Base-by-base conservation (phyloP, 2,888 invertebrate genomes). In the Papilio elwesi region DNA sequence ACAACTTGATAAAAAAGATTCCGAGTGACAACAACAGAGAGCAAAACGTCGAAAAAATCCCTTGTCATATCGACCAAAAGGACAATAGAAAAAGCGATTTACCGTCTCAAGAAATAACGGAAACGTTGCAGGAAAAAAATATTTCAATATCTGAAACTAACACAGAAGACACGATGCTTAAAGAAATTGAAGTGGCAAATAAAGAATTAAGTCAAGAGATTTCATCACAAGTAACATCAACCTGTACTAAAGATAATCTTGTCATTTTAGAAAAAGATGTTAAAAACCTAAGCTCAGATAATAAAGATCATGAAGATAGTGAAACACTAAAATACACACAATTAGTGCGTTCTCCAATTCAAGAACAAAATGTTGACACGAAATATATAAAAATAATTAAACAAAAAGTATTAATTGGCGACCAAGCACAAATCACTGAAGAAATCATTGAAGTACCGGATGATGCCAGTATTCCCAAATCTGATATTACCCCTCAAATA, bases 401-500 rank as follows among this genome's bases (percentile, higher is more conserved):
- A 79, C 96, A 96, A 79, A 95, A 97, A n/a, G 95, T 96, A 16
- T 95, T 97, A 9, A 95, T 97, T 75, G 96, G 97, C 85, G 98
- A 97, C 0, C 96, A 97, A 87, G 97, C 98, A 87, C 96, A 96
- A 74, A 94, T 97, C 0, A 96, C 96, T 1, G 97, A 98, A 89
- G 97, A 98, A 90, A 92, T 97, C 0, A 93, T 97, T 55, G 97
- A 97, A 85, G 97, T 97, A 83, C 97, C 97, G 0, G 96, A 95
- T 63, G 75, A 76, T 51, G 85, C 87, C 73, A 86, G 78, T 72
- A 53, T 85, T 59, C 86, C 89, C 11, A 82, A 85, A n/a, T 79
- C 86, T 2, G 86, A 85, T 48, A 77, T 88, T 0, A 84, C 84
- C 15, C 82, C 89, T 68, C 84, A 87, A 68, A 85, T 87, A 57